Base-by-base conservation (phyloP, 2,113 vertebrate species). In the Genyomyrus donnyi region DNA sequence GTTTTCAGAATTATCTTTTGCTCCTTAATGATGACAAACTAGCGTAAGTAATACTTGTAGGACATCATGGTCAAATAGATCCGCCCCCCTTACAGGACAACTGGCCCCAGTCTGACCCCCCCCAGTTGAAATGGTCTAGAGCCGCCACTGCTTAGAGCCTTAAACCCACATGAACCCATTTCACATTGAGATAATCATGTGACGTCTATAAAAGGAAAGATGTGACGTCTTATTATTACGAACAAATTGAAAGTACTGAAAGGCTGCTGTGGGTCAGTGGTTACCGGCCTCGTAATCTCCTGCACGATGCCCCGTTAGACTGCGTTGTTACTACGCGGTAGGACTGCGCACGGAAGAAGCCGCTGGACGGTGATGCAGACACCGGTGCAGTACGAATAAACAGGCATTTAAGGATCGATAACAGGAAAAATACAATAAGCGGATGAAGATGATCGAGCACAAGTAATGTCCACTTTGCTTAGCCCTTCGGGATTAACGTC, bases 361-460 rank as follows among this genome's bases (percentile, higher is more conserved):
- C 9, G 2, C 39, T 21, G 39, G 19, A 15, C 13, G 11, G 21
- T n/a, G n/a, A 86, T 10, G 85, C 50, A 21, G n/a, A 31, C 85
- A 9, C 31, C 7, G 13, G 13, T 39, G 50, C 17, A 52, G 50
- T 7, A 17, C 0, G 42, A 35, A 50, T 53, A 53, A 56, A 87
- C 24, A 87, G 31, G 49, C 85, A 87, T 87, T 87, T 53, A 87
- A 53, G 48, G 48, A 87, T 56, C 85, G 48, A 87, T 87, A 53
- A 31, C 8, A 4, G 31, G 85, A 35, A 13, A 87, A 39, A 49
- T 31, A 39, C 27, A 8, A 10, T 56, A 39, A 87, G 48, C 0
- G 27, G 24, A 39, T 56, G 49, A 87, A 87, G 49, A 53, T 52
- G 85, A 17, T 24, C 53, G 48, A 87, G 85, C 48, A 31, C 50